Conservation (phyloP, 2,797 vertebrate genomes). For the Myripristis murdjan region DNA sequence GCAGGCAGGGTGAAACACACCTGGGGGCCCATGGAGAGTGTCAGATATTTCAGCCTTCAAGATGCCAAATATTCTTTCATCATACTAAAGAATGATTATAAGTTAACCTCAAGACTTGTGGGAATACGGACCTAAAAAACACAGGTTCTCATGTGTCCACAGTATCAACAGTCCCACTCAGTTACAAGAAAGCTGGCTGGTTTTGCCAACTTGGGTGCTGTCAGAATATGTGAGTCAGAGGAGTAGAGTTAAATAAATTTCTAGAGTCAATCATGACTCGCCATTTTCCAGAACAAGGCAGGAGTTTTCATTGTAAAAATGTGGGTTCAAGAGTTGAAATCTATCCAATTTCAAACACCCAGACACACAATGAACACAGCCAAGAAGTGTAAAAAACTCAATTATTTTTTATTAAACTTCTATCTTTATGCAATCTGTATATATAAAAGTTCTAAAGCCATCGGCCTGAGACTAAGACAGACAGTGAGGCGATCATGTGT, state of each 20-base stretch:
- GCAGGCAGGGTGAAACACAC: background rate
- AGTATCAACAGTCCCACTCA: background rate
- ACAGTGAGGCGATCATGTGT: constrained; percentile 70
- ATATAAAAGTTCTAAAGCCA: constrained; percentile 89
- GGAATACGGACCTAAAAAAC: background rate
- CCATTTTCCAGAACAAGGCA: background rate
- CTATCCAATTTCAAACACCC: constrained; percentile 2
- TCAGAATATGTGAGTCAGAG: background rate
- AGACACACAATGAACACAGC: constrained; percentile 39
- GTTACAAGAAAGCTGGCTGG: background rate
- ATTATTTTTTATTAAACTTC: constrained; percentile 87
- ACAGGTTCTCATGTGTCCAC: background rate
- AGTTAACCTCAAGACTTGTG: background rate
- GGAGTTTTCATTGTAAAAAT: background rate
- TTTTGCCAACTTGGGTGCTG: no score
- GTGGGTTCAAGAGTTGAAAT: no score
- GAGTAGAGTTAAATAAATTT: no score
- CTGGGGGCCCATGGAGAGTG: no score
- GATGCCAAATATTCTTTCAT: background rate
- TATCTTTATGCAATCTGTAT: constrained; percentile 86
- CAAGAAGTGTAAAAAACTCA: constrained; percentile 79
- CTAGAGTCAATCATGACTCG: background rate
- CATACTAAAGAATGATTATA: background rate
- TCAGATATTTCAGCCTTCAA: background rate
- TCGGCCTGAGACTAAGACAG: constrained; percentile 83